phyloP scores from a whole-genome alignment of 2,888 invertebrate species.

The Leptinotarsa rubiginosa region DNA sequence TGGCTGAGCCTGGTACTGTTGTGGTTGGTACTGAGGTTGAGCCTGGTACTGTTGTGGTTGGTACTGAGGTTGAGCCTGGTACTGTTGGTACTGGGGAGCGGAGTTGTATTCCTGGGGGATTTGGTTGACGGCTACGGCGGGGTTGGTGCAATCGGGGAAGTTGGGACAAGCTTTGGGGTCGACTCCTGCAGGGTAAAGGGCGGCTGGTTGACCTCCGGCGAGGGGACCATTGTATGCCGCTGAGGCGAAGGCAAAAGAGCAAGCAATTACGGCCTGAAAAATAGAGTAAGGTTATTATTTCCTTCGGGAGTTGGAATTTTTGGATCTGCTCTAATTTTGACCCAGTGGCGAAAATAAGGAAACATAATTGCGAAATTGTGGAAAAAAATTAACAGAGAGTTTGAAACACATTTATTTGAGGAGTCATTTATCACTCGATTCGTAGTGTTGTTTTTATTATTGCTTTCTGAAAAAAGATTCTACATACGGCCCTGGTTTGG shows the following conservation, averaged over 20 bases:
- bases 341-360: too few relatives aligned
- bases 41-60: conserved; percentile 45
- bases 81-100: conserved; percentile 39
- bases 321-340: too few relatives aligned
- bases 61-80: conserved; percentile 37
- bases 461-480: too few relatives aligned
- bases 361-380: too few relatives aligned
- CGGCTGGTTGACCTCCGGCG: conserved; percentile 58
- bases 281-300: conserved; percentile 9
- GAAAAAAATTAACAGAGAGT: too few relatives aligned
- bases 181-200: conserved; percentile 59
- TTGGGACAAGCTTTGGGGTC: conserved; percentile 59
- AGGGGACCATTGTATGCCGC: conserved; percentile 57
- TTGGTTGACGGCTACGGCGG: conserved; percentile 54
- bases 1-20: conserved; percentile 47
- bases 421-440: too few relatives aligned
- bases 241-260: conserved; percentile 51
- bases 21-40: conserved; percentile 45
- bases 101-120: conserved; percentile 35
- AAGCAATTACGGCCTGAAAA: conserved; percentile 58
- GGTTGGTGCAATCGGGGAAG: conserved; percentile 59
- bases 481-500: too few relatives aligned
- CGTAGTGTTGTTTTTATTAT: too few relatives aligned
- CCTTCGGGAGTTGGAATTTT: neutral
- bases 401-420: too few relatives aligned